phyloP scores from a whole-genome alignment of 92 coral and sea anemone species.

The Epizoanthus scotinus region DNA sequence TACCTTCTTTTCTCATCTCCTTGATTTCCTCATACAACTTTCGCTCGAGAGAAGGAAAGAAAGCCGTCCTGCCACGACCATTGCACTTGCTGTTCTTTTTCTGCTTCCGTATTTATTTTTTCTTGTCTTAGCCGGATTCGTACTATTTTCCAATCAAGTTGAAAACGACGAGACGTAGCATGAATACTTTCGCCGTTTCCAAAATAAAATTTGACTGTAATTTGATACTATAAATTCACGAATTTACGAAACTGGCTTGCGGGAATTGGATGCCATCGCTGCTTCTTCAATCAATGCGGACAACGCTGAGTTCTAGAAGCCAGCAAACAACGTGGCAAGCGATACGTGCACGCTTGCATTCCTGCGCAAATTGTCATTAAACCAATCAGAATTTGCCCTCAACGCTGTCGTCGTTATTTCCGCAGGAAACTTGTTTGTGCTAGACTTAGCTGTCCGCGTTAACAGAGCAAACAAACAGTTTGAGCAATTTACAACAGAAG shows the following conservation, averaged over 20 bases:
- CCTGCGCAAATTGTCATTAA: not conserved
- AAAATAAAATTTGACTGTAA: slow-evolving; percentile 7
- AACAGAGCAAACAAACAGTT: too few relatives aligned
- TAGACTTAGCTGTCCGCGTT: too few relatives aligned
- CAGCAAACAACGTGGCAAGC: too few relatives aligned
- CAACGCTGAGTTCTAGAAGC: too few relatives aligned
- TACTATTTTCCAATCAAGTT: slow-evolving; percentile 1
- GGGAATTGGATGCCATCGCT: slow-evolving; percentile 14
- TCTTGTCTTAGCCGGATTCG: slow-evolving; percentile 7
- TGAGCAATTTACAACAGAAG: too few relatives aligned
- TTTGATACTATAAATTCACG: not conserved
- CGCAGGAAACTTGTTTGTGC: not conserved
- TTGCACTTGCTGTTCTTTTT: not conserved
- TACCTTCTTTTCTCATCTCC: slow-evolving; percentile 23
- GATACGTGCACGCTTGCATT: not conserved
- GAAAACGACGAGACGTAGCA: not conserved
- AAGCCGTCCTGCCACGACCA: slow-evolving; percentile 20
- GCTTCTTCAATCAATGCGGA: not conserved
- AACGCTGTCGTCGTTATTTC: too few relatives aligned
- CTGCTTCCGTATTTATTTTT: not conserved
- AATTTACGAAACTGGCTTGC: slow-evolving; percentile 13
- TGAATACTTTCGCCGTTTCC: slow-evolving; percentile 12
- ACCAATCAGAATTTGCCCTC: too few relatives aligned
- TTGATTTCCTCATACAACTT: slow-evolving; percentile 29
- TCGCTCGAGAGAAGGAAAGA: slow-evolving; percentile 23